Conservation (phyloP, 2,797 vertebrate genomes). For the Hipposideros larvatus region DNA sequence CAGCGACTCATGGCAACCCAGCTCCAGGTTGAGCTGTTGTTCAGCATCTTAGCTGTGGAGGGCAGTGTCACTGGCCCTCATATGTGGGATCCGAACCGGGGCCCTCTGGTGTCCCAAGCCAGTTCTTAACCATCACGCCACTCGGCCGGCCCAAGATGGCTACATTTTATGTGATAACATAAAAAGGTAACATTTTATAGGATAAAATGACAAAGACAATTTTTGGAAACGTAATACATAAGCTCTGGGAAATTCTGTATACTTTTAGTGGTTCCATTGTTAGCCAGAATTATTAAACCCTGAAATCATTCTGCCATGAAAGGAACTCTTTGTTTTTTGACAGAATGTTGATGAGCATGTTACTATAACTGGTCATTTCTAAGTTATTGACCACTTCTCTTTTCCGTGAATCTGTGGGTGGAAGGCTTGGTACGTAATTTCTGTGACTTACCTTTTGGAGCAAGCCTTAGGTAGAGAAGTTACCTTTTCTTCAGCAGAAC, state of each 20-base stretch:
- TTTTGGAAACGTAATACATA: slow-evolving; percentile 45
- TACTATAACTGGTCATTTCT: neutral
- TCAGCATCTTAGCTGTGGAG: too few species aligned
- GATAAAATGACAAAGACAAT: neutral
- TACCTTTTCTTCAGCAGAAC: slow-evolving; percentile 30
- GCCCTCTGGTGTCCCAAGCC: too few species aligned
- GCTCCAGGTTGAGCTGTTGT: too few species aligned
- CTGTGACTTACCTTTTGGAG: neutral
- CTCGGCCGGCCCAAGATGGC: too few species aligned
- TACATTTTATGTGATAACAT: neutral
- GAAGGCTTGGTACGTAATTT: neutral
- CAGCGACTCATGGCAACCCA: too few species aligned
- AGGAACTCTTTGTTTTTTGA: neutral
- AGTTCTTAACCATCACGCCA: too few species aligned
- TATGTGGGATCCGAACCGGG: too few species aligned
- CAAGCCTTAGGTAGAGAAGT: neutral
- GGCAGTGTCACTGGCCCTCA: too few species aligned
- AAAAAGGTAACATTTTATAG: slow-evolving; percentile 11
- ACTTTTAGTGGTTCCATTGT: neutral
- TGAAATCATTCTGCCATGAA: neutral
- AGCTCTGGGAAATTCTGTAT: neutral
- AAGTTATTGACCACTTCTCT: slow-evolving; percentile 18
- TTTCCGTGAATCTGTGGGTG: neutral
- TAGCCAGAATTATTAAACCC: slow-evolving; percentile 31
- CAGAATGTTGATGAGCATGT: neutral